Base-by-base conservation (phyloP, 1,140 invertebrate species). In the Zophobas atratus region DNA sequence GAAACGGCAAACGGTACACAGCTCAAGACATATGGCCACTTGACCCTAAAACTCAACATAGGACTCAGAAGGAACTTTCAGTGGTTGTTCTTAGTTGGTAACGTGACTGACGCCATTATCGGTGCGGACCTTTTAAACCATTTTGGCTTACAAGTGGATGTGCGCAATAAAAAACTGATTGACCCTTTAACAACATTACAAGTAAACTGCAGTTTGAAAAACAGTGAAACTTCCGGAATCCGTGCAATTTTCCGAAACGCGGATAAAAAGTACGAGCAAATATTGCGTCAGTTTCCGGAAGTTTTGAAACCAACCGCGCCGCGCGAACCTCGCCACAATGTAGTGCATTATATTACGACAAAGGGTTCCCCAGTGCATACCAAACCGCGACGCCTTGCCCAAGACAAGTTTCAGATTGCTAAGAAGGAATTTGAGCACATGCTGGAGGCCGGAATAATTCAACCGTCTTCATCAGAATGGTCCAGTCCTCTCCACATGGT, bases 81-180 rank as follows among this genome's bases (percentile, higher is more conserved):
- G 32, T 88, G 85, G 86, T 43, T 73, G 3, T 88, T 88, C 57
- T 80, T 86, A 6, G 75, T 88, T 1, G 86, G 86, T 1, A 84
- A 85, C 39, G 84, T 87, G 0, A 55, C 67, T 0, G 82, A 83
- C 43, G 81, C 87, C 0, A 87, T 88, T 1, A 81, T 87, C 0
- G 86, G 86, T 39, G 85, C 86, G 1, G 86, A 88, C 71, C 86
- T 88, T 56, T 75, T 89, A 4, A 33, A 41, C 0, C 56, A 85
- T 72, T 85, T 81, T 76, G 77, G 81, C 0, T 67, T 88, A 6
- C 60, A 87, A 0, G 83, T 87, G 0, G 85, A 87, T 76, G 43
- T 86, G 5, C 56, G 77, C 33, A 71, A 80, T n/a, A 48, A 78
- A 3, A 78, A 80, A 4, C 71, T 87, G 4, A 70, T 86, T 8